Conservation (phyloP, 2,888 invertebrate genomes). For the Pollenia griseotomentosa region DNA sequence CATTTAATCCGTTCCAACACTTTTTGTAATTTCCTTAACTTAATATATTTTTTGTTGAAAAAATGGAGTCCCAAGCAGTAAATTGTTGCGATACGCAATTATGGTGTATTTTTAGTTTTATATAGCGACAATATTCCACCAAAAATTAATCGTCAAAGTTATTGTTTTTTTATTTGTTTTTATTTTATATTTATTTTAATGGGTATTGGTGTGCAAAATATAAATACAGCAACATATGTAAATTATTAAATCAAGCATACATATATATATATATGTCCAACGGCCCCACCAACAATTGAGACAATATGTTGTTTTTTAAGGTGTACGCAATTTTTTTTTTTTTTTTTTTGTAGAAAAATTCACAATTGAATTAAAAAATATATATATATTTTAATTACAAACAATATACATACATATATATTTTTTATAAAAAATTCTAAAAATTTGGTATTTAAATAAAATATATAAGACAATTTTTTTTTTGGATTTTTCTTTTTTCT, state of each 20-base stretch:
- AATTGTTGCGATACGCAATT: slow-evolving; percentile 46
- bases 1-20: slow-evolving; percentile 29
- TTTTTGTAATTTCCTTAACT: not conserved
- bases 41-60: not conserved
- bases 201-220: slow-evolving; percentile 35
- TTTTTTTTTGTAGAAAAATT: not conserved
- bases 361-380: not conserved
- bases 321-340: slow-evolving; percentile 29
- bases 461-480: not conserved
- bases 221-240: slow-evolving; percentile 21
- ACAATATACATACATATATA: not conserved
- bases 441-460: slow-evolving; percentile 71
- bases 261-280: slow-evolving; percentile 2
- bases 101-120: slow-evolving; percentile 25
- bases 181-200: slow-evolving; percentile 32
- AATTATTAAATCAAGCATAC: slow-evolving; percentile 17
- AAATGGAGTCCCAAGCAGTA: slow-evolving; percentile 12
- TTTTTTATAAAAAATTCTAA: slow-evolving; percentile 59
- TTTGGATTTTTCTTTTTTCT: slow-evolving; percentile 43
- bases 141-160: slow-evolving; percentile 62
- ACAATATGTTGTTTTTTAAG: slow-evolving; percentile 22
- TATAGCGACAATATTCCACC: slow-evolving; percentile 48
- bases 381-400: not conserved
- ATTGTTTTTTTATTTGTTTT: slow-evolving; percentile 31
- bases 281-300: slow-evolving; percentile 42